phyloP scores from a whole-genome alignment of 2,888 invertebrate genomes.

The Hetaerina titia region DNA sequence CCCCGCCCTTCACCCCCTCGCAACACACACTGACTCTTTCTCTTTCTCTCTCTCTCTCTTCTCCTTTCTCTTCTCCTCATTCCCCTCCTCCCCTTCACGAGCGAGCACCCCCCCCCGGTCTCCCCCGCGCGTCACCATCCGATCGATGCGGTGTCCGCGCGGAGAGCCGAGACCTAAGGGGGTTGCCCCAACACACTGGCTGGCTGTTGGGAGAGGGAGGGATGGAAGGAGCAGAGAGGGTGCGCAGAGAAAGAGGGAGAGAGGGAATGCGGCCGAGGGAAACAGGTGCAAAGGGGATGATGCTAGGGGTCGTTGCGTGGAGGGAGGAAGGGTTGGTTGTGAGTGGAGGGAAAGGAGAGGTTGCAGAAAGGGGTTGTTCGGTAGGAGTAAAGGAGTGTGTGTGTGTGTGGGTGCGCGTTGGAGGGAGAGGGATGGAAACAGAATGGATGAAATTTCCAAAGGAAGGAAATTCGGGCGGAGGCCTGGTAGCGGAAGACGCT shows the following conservation, averaged over 20 bases:
- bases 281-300: slow-evolving; percentile 30
- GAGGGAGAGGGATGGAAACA: no score
- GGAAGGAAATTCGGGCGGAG: no score
- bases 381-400: background rate
- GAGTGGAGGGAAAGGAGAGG: background rate
- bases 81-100: no score
- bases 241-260: background rate
- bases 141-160: slow-evolving; percentile 36
- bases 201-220: background rate
- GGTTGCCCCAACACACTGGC: background rate
- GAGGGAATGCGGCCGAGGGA: background rate
- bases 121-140: background rate
- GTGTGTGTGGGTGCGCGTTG: no score
- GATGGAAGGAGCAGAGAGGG: background rate
- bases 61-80: background rate
- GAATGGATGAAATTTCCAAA: no score
- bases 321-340: background rate
- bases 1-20: no score
- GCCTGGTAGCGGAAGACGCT: no score
- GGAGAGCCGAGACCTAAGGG: background rate
- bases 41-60: background rate
- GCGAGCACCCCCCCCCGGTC: no score
- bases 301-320: background rate
- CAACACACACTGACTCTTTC: background rate
- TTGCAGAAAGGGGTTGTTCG: background rate